phyloP scores from a whole-genome alignment of 2,888 invertebrate species.

The Conus canariensis region DNA sequence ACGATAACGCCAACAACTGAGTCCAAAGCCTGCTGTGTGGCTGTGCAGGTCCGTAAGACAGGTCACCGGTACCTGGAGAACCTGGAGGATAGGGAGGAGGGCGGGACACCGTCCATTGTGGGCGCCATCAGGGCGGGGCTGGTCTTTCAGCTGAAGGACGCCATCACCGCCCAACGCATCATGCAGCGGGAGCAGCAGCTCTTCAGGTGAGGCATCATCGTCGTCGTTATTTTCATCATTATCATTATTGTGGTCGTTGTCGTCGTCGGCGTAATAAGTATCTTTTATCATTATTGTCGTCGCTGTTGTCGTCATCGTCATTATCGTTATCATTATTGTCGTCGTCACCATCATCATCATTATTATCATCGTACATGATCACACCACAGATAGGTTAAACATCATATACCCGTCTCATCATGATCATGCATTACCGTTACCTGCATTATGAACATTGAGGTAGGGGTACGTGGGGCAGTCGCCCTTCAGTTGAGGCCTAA shows the following conservation, averaged over 20 bases:
- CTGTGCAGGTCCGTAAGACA: slow-evolving; percentile 72
- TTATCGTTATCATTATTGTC: background rate
- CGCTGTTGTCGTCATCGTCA: background rate
- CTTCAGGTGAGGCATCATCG: slow-evolving; percentile 58
- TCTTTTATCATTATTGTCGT: background rate
- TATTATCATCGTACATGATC: too few species aligned
- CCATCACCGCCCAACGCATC: slow-evolving; percentile 87
- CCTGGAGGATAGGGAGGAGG: slow-evolving; percentile 83
- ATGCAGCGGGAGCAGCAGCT: slow-evolving; percentile 80
- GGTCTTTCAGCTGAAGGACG: slow-evolving; percentile 91
- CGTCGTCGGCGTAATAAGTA: background rate
- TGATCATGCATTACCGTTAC: too few species aligned
- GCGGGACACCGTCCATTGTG: slow-evolving; percentile 87
- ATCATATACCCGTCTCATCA: too few species aligned
- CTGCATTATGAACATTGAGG: too few species aligned
- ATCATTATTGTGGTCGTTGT: background rate
- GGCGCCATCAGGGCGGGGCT: slow-evolving; percentile 91
- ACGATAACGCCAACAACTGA: too few species aligned
- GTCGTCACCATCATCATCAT: too few species aligned
- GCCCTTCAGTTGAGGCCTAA: too few species aligned
- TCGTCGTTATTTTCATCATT: background rate
- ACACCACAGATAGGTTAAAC: too few species aligned
- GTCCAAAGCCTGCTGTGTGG: too few species aligned
- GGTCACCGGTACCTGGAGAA: slow-evolving; percentile 81
- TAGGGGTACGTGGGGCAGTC: too few species aligned